Conservation (phyloP, 2,113 vertebrate genomes). For the Camelus dromedarius region DNA sequence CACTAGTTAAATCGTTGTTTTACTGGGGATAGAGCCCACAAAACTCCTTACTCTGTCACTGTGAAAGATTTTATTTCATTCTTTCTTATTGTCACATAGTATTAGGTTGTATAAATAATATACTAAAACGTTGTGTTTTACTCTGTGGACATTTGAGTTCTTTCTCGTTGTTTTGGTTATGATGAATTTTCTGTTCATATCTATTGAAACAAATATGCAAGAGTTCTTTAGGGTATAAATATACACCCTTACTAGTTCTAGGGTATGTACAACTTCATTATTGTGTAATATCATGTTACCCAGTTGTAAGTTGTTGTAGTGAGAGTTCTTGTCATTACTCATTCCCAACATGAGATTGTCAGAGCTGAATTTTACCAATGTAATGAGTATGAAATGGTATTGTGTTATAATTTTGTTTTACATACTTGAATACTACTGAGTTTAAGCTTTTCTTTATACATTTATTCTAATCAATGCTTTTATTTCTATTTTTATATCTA, state of each 20-base stretch:
- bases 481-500: background rate
- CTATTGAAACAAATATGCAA: background rate
- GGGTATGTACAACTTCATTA: background rate
- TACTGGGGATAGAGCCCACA: background rate
- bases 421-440: background rate
- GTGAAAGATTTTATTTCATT: background rate
- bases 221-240: background rate
- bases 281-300: background rate
- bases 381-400: background rate
- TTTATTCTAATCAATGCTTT: background rate
- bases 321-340: background rate
- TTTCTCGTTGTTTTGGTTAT: background rate
- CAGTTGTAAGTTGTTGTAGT: background rate
- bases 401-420: constrained; percentile 13
- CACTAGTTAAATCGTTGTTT: background rate
- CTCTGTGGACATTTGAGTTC: background rate
- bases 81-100: background rate
- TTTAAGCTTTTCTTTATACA: background rate
- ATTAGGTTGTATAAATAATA: background rate
- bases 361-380: background rate
- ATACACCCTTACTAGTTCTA: background rate
- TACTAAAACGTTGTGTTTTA: background rate
- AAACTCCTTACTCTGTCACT: background rate
- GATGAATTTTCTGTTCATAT: background rate
- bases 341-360: background rate